phyloP scores from a whole-genome alignment of 30 jellyfish, hydroid and myxozoan species.

The Clytia hemisphaerica region DNA sequence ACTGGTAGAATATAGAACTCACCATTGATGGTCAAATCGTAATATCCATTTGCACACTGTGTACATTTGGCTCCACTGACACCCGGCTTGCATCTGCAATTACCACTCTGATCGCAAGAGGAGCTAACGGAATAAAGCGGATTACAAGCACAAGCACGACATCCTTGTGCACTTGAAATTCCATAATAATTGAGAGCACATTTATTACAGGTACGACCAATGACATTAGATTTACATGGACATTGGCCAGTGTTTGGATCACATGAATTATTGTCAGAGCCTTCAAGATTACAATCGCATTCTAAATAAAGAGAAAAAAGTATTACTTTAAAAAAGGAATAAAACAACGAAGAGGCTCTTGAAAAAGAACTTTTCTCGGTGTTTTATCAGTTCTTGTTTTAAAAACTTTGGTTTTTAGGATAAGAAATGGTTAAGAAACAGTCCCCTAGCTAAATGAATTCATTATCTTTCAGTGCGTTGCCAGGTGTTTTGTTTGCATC shows the following conservation, averaged over 20 bases:
- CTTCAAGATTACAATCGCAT: conserved; percentile 70
- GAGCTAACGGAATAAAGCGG: conserved; percentile 54
- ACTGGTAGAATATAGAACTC: no score
- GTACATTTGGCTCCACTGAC: conserved; percentile 84
- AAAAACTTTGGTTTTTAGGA: no score
- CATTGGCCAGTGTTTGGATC: conserved; percentile 69
- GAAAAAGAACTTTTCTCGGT: no score
- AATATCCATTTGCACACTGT: conserved; percentile 66
- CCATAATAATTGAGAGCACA: conserved; percentile 67
- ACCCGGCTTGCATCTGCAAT: conserved; percentile 76
- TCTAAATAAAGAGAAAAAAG: conserved; percentile 36
- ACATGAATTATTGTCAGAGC: conserved; percentile 59
- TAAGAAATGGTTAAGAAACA: no score
- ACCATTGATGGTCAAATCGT: conserved; percentile 59
- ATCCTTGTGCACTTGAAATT: conserved; percentile 64
- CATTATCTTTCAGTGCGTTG: no score
- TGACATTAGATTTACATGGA: conserved; percentile 65
- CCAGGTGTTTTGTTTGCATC: no score
- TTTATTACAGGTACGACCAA: conserved; percentile 68
- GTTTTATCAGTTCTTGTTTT: no score
- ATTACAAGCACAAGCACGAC: conserved; percentile 68
- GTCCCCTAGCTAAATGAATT: no score
- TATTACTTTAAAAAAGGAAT: no score
- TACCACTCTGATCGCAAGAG: conserved; percentile 76
- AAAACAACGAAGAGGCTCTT: no score